A percentile compares a stretch with the other conserved stretches of the same genome.
Evolutionary conservation across 2,888 invertebrate species (phyloP).

Genomic region (Drosophila meridionalis): DNA sequence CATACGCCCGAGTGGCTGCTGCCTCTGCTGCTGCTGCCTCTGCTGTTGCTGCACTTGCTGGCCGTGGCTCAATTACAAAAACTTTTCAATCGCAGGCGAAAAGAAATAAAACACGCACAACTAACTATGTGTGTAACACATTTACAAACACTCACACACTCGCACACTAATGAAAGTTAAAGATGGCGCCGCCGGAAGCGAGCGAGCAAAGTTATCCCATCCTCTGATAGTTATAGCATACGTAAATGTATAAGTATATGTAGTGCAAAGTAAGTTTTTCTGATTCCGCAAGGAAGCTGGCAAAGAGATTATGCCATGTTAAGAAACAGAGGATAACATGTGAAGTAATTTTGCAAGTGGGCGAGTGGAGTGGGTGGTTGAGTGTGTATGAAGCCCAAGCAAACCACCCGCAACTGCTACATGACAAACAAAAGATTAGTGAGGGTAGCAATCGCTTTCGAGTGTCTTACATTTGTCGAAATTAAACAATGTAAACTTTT

Average conservation of each 20-base stretch:
- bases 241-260: conserved; percentile 38
- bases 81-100: conserved; percentile 48
- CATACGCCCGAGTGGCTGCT: conserved; percentile 44
- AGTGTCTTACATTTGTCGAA: conserved; percentile 76
- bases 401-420: conserved; percentile 1
- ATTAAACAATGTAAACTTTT: conserved; percentile 80
- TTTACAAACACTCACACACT: conserved; percentile 38
- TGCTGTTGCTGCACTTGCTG: conserved; percentile 17
- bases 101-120: conserved; percentile 45
- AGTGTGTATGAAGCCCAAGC: not conserved
- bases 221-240: conserved; percentile 25
- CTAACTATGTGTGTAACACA: conserved; percentile 2
- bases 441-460: conserved; percentile 70
- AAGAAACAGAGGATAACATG: conserved; percentile 69
- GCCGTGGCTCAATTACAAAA: conserved; percentile 69
- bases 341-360: conserved; percentile 47
- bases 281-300: conserved; percentile 50
- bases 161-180: conserved; percentile 69
- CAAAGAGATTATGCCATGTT: conserved; percentile 77
- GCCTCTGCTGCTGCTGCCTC: not conserved
- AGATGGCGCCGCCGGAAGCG: conserved; percentile 77
- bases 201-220: conserved; percentile 46
- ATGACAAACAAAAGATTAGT: conserved; percentile 74
- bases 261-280: conserved; percentile 70
- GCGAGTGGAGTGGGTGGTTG: not conserved